Evolutionary conservation across 2,113 vertebrate genomes (phyloP).

Genomic region (Rhadina sibilatrix): DNA sequence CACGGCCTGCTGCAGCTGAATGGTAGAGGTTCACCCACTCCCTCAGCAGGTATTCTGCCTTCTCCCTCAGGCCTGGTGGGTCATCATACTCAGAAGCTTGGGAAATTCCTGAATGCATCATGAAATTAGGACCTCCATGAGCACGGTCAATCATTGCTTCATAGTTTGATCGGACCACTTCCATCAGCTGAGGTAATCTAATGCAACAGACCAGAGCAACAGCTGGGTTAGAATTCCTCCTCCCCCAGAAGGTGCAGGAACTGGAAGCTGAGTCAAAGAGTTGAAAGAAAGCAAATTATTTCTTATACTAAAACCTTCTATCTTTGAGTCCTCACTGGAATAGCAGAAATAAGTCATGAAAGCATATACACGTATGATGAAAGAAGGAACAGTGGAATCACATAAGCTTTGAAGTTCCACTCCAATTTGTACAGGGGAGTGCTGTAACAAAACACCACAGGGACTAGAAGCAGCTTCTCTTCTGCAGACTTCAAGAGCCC

Average conservation of each 20-base stretch:
- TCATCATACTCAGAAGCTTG: constrained; percentile 98
- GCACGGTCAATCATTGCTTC: constrained; percentile 99
- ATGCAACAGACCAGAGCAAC: constrained; percentile 43
- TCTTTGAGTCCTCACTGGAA: neutral
- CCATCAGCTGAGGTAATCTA: constrained; percentile 97
- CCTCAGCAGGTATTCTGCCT: constrained; percentile 95
- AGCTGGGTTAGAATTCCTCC: constrained; percentile 17
- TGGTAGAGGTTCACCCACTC: constrained; percentile 99
- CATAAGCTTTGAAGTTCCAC: neutral
- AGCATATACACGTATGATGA: neutral
- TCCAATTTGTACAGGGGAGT: neutral
- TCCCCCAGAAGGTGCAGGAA: constrained; percentile 1
- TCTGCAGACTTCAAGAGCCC: neutral
- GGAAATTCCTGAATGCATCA: constrained; percentile 99
- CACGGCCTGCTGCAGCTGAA: constrained; percentile 94
- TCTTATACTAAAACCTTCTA: neutral
- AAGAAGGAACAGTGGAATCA: neutral
- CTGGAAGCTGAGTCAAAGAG: neutral
- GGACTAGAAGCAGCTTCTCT: neutral
- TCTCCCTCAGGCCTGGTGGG: constrained; percentile 95
- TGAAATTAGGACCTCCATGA: constrained; percentile 97
- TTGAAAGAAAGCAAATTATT: neutral
- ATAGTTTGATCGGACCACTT: constrained; percentile 97
- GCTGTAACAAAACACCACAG: neutral
- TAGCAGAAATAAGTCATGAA: neutral